Percentiles rank a stretch among this genome's conserved stretches.
phyloP scores from a whole-genome alignment of 23 tunicate species.

The Phallusia fumigata region DNA sequence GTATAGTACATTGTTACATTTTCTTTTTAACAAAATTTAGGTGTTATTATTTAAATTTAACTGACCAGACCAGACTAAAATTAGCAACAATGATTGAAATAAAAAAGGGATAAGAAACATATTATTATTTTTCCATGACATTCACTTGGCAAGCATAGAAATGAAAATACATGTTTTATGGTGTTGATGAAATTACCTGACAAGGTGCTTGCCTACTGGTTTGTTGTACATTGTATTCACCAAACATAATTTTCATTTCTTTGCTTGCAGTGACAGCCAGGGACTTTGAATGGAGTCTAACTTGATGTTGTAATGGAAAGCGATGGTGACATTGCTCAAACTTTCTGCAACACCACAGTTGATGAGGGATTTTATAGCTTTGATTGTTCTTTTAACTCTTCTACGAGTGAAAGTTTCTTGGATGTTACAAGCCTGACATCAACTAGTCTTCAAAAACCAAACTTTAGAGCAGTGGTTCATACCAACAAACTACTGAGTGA shows the following conservation, averaged over 20 bases:
- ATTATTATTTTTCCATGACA: too few relatives aligned
- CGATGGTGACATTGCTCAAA: constrained; percentile 9
- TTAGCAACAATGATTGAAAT: too few relatives aligned
- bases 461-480: neutral
- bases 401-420: neutral
- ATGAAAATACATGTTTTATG: neutral
- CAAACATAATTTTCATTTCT: constrained; percentile 3
- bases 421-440: neutral
- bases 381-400: neutral
- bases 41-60: too few relatives aligned
- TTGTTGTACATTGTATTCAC: neutral
- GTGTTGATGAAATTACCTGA: too few relatives aligned
- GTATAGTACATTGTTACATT: too few relatives aligned
- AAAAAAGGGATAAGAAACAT: too few relatives aligned
- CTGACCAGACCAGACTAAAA: too few relatives aligned
- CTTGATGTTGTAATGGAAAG: constrained; percentile 10
- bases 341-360: neutral
- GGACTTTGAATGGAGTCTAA: neutral
- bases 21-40: too few relatives aligned
- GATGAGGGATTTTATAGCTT: constrained; percentile 2
- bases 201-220: too few relatives aligned
- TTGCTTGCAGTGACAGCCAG: constrained; percentile 9
- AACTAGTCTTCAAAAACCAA: neutral
- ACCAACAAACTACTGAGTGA: neutral
- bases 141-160: neutral